phyloP scores from a whole-genome alignment of 1,140 invertebrate species.

The Ephestia elutella region DNA sequence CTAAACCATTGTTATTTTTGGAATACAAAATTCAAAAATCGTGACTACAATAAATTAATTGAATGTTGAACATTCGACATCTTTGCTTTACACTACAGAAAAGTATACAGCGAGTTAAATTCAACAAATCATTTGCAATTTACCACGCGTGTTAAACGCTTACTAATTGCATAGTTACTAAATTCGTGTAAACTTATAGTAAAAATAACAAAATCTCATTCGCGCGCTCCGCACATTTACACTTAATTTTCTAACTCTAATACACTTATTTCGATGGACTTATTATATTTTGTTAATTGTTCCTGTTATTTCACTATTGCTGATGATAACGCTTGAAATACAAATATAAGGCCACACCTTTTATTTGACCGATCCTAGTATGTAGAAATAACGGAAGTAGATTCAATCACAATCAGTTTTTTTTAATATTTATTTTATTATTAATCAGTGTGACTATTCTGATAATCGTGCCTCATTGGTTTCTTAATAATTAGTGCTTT shows the following conservation, averaged over 20 bases:
- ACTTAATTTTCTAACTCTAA: slow-evolving; percentile 16
- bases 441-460: no score
- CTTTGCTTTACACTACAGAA: no score
- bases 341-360: slow-evolving; percentile 45
- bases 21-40: no score
- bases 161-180: not conserved
- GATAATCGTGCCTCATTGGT: no score
- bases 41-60: no score
- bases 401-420: not conserved
- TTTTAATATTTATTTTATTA: no score
- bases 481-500: no score
- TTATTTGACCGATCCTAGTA: slow-evolving; percentile 11
- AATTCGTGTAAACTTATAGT: not conserved
- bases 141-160: not conserved
- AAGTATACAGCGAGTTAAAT: no score
- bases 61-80: no score
- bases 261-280: slow-evolving; percentile 30
- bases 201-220: slow-evolving; percentile 14
- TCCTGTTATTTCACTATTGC: slow-evolving; percentile 28
- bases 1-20: no score
- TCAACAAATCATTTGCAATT: no score
- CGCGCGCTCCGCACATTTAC: slow-evolving; percentile 4
- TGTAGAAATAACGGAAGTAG: not conserved
- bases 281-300: slow-evolving; percentile 31
- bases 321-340: slow-evolving; percentile 28